Evolutionary conservation across 2,797 vertebrate genomes (phyloP).

Genomic region (Orestias chungarensis): DNA sequence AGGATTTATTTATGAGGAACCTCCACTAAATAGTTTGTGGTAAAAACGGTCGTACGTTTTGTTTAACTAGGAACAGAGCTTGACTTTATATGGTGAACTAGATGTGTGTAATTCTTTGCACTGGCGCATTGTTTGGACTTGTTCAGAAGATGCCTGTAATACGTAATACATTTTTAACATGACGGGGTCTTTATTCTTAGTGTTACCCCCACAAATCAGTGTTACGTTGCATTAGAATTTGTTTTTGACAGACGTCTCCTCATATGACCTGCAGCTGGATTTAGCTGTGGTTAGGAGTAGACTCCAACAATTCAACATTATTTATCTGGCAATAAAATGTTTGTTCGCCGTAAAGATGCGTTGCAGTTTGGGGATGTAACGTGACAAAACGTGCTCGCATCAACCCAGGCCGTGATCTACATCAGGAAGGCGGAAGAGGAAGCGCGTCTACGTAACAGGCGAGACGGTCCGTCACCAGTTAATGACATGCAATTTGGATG

Average conservation of each 20-base stretch:
- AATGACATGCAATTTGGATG: conserved; percentile 24
- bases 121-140: neutral
- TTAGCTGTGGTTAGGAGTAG: no score
- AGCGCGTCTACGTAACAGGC: neutral
- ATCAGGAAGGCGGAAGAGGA: neutral
- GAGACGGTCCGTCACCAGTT: conserved; percentile 1
- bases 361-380: neutral
- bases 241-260: neutral
- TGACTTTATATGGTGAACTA: neutral
- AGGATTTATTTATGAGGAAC: neutral
- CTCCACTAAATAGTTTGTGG: neutral
- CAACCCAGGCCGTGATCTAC: no score
- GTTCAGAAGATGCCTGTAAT: neutral
- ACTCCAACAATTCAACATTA: no score
- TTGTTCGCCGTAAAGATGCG: no score
- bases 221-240: neutral
- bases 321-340: no score
- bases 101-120: neutral
- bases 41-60: neutral
- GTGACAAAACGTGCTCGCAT: neutral
- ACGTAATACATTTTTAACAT: conserved; percentile 4
- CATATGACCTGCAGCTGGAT: neutral
- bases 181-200: neutral
- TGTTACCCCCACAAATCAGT: neutral
- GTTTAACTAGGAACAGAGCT: neutral